Percentiles rank a stretch among this genome's conserved stretches.
Conservation (phyloP, 2,797 vertebrate genomes). For the Sebastes umbrosus region DNA sequence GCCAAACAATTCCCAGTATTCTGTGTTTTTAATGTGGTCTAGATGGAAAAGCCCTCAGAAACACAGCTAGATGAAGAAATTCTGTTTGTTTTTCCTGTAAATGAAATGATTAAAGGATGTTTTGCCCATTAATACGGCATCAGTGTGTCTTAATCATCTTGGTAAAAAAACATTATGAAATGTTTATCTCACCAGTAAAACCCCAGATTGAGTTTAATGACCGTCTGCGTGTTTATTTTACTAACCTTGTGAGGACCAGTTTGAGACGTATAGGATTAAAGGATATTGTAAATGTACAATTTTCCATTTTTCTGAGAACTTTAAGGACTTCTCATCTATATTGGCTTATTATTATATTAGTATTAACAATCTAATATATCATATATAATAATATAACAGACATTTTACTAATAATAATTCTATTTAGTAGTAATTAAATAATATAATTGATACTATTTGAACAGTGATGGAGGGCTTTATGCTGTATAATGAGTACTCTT, state of each 20-base stretch:
- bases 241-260: not conserved
- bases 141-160: not conserved
- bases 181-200: not conserved
- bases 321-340: not conserved
- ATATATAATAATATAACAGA: not conserved
- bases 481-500: no score
- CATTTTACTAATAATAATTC: not conserved
- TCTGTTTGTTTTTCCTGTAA: slow-evolving; percentile 8
- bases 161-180: not conserved
- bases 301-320: not conserved
- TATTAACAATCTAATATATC: not conserved
- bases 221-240: not conserved
- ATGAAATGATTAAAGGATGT: slow-evolving; percentile 8
- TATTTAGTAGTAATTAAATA: not conserved
- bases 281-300: not conserved
- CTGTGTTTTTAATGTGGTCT: not conserved
- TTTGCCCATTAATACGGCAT: not conserved
- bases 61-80: not conserved
- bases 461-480: no score
- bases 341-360: not conserved
- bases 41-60: not conserved
- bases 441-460: not conserved
- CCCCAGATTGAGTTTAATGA: not conserved
- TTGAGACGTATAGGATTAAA: not conserved
- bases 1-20: slow-evolving; percentile 57